Percentiles rank a stretch among this genome's conserved stretches.
phyloP scores from a whole-genome alignment of 37 sponge, comb jelly and placozoan genomes.

The Beroe forskalii region DNA sequence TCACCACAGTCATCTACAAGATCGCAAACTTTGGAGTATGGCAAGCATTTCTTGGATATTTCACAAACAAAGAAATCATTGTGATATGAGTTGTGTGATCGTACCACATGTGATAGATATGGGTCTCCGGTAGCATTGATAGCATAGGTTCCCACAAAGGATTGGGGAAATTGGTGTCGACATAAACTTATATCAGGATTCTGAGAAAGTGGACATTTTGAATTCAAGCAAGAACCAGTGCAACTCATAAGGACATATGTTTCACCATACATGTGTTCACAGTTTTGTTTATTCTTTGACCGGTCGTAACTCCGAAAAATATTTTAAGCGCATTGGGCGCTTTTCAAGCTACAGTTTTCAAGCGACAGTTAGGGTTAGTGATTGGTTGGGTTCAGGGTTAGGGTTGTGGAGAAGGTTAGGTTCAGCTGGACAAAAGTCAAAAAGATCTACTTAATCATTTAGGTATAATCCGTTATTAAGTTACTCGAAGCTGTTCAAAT shows the following conservation, averaged over 20 bases:
- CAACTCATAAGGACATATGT: not conserved
- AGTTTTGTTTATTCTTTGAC: not conserved
- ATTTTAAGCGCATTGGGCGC: too few relatives aligned
- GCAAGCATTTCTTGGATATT: not conserved
- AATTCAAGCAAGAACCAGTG: not conserved
- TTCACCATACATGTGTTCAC: not conserved
- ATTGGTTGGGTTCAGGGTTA: too few relatives aligned
- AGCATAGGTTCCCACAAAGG: not conserved
- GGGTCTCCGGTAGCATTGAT: not conserved
- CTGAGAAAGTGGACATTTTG: not conserved
- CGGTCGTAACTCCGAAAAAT: too few relatives aligned
- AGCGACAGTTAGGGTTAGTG: too few relatives aligned
- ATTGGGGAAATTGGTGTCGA: not conserved
- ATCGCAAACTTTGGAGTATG: constrained; percentile 10
- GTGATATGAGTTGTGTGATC: not conserved
- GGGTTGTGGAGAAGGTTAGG: too few relatives aligned
- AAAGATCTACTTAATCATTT: too few relatives aligned
- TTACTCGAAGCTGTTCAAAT: too few relatives aligned
- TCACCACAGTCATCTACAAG: constrained; percentile 10
- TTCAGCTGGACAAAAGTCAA: too few relatives aligned
- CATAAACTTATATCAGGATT: not conserved
- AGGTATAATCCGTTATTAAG: too few relatives aligned
- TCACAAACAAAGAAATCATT: not conserved
- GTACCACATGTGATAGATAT: not conserved
- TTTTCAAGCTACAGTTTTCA: too few relatives aligned